A percentile compares a stretch with the other conserved stretches of the same genome.
phyloP scores from a whole-genome alignment of 2,797 vertebrate species.

The Avahi laniger region DNA sequence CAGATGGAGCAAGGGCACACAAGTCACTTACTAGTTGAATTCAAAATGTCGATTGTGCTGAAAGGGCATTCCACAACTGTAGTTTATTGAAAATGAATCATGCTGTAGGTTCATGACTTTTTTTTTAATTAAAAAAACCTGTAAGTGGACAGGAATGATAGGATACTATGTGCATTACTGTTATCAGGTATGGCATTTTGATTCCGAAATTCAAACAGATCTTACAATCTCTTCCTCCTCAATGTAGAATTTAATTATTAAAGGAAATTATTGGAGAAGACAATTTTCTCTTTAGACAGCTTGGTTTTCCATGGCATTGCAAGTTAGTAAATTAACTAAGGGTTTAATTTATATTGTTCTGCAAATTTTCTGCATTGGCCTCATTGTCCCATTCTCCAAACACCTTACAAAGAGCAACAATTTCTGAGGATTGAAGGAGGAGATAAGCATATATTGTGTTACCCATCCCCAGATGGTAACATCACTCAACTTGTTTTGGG shows the following conservation, averaged over 20 bases:
- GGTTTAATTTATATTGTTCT: neutral
- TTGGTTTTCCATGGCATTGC: neutral
- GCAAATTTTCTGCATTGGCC: neutral
- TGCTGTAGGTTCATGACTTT: neutral
- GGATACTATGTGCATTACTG: neutral
- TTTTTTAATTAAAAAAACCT: neutral
- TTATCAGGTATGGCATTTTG: neutral
- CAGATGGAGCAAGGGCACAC: too few relatives aligned
- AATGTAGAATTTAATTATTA: neutral
- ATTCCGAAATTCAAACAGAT: neutral
- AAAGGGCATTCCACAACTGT: neutral
- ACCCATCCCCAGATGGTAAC: neutral
- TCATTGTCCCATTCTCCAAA: neutral
- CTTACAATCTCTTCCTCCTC: neutral
- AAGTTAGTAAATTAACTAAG: conserved; percentile 23
- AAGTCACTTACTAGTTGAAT: too few relatives aligned
- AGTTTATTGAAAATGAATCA: neutral
- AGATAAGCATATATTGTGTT: neutral
- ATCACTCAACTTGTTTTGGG: neutral
- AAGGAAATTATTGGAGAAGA: neutral
- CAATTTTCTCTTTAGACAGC: neutral
- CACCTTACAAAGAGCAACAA: neutral
- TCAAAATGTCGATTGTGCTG: neutral
- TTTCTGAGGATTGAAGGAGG: neutral
- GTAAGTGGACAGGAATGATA: neutral